A percentile compares a stretch with the other conserved stretches of the same genome.
Evolutionary conservation across 1,140 invertebrate genomes (phyloP).

Genomic region (Gryllus bimaculatus): DNA sequence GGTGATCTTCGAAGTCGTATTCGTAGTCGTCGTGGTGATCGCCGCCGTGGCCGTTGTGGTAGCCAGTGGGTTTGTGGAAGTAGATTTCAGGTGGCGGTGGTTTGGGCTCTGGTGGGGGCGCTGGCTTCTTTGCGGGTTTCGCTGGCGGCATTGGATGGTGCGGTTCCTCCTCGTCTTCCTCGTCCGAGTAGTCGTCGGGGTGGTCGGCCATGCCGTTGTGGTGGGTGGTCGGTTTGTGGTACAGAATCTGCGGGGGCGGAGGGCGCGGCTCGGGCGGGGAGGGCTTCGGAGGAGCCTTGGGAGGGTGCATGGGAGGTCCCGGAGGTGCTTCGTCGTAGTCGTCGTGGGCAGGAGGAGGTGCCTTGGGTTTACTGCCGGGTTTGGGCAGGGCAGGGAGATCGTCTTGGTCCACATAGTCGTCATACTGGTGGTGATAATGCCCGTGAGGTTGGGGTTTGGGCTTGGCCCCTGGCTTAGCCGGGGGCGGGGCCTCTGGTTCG

Average conservation of each 20-base stretch:
- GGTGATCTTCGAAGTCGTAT: background rate
- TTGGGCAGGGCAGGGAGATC: background rate
- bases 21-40: slow-evolving; percentile 2
- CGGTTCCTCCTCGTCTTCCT: background rate
- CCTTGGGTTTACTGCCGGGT: background rate
- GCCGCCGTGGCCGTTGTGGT: background rate
- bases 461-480: too few relatives aligned
- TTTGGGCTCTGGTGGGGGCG: background rate
- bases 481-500: background rate
- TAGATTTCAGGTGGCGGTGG: background rate
- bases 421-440: background rate
- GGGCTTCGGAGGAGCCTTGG: background rate
- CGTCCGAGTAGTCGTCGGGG: background rate
- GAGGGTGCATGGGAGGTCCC: background rate
- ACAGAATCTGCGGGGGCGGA: background rate
- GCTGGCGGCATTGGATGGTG: background rate
- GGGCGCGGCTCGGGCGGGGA: background rate
- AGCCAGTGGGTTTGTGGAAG: background rate
- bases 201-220: background rate
- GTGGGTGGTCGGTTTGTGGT: background rate
- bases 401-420: background rate
- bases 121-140: background rate
- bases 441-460: too few relatives aligned
- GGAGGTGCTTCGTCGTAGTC: background rate
- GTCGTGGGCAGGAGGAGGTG: background rate